These are phyloP conservation scores for Polietes domitor DNA, from an alignment of 2,888 invertebrate genomes.

Conservation along the genomic window DNA sequence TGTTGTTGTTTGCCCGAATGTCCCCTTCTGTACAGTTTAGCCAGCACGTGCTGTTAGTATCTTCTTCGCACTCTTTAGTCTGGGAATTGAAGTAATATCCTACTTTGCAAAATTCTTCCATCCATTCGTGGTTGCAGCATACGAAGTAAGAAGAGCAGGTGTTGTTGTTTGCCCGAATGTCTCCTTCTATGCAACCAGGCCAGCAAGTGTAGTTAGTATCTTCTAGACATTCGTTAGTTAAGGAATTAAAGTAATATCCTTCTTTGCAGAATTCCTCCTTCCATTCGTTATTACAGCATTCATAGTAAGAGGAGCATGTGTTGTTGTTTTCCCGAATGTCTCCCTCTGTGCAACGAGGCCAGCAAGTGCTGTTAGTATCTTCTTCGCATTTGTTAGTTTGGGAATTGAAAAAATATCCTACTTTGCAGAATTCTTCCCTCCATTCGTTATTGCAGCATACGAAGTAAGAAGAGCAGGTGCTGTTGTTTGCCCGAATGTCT, in stretches of 20 bases:
- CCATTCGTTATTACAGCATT: constrained; percentile 37
- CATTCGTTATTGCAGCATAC: constrained; percentile 43
- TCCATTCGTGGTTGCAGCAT: background rate
- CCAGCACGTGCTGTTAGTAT: constrained; percentile 50
- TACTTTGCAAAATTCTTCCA: background rate
- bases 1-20: constrained; percentile 53
- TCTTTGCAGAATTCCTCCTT: constrained; percentile 26
- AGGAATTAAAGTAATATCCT: constrained; percentile 70
- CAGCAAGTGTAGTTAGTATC: constrained; percentile 21
- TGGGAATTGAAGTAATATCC: constrained; percentile 25
- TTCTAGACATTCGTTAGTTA: background rate
- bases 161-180: background rate
- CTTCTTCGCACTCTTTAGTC: constrained; percentile 11
- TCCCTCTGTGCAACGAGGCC: constrained; percentile 21
- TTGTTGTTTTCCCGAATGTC: background rate
- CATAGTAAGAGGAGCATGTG: constrained; percentile 27
- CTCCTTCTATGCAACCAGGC: background rate
- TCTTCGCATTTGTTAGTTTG: constrained; percentile 21
- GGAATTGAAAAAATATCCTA: constrained; percentile 41
- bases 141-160: background rate
- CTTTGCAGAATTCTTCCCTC: constrained; percentile 46
- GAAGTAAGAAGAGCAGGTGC: constrained; percentile 68
- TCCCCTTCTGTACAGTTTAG: constrained; percentile 63
- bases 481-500: constrained; percentile 54
- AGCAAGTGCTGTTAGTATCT: constrained; percentile 47